Base-by-base conservation (phyloP, 2,113 vertebrate genomes). In the Myotis lucifugus region DNA sequence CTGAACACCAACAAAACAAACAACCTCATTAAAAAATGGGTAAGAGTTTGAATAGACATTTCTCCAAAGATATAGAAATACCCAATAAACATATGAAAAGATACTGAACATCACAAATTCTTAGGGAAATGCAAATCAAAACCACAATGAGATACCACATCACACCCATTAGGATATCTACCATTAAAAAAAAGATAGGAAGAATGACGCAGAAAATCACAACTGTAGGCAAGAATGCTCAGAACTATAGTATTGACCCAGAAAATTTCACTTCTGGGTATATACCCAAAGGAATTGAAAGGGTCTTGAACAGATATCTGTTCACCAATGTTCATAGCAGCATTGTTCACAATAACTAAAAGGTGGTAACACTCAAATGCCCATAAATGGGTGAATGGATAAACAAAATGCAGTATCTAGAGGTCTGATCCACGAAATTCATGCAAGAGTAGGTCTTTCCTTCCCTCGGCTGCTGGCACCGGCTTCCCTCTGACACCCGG, bases 121-220 rank as follows among this genome's bases (percentile, higher is more conserved):
- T 54, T 64, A 95, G 32, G 37, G 82, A 83, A 79, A 72, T 56
- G 12, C 40, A 94, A 84, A 92, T 61, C 13, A 87, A 90, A 79
- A 90, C 76, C 67, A 86, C 59, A 81, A 23, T 81, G 46, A 93
- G 66, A 66, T 88, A 83, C 11, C 3, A 91, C 21, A 3, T 70
- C 21, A 69, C 18, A 94, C 8, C 6, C n/a, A 74, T 27, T 52
- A 83, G 40, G 34, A 84, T 64, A 32, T 8, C n/a, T 40, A 76
- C 59, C 54, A 64, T 61, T 61, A 40, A 27, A 46, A 88, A 66
- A 52, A 40, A 8, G 8, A 70, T 46, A 32, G 18, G 19, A 52
- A 78, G 32, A 54, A 69, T 9, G 34, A 27, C 25, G 3, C 13
- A 91, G n/a, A 88, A 91, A 93, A 64, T 78, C 61, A 42, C 11